Evolutionary conservation across 2,888 invertebrate genomes (phyloP).

Genomic region (Byasa hedistus): DNA sequence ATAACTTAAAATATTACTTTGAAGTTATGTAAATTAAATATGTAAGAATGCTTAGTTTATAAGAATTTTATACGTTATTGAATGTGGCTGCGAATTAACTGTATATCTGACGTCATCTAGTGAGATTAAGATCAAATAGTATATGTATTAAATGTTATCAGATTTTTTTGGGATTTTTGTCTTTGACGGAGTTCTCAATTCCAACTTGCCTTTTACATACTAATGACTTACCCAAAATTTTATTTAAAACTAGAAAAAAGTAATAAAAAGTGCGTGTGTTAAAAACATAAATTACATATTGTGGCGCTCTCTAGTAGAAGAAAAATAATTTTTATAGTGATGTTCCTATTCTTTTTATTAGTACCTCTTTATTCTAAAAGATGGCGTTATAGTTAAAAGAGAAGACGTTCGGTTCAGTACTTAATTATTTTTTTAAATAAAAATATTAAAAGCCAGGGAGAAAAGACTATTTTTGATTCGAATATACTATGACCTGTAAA

Average conservation of each 20-base stretch:
- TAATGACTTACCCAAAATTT: too few species aligned
- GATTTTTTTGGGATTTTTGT: too few species aligned
- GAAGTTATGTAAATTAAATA: not conserved
- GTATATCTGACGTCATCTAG: not conserved
- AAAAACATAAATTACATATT: not conserved
- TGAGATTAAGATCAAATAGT: not conserved
- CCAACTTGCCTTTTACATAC: too few species aligned
- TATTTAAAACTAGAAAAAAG: too few species aligned
- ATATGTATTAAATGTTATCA: not conserved
- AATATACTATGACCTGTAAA: too few species aligned
- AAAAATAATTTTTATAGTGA: not conserved
- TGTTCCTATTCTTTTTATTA: not conserved
- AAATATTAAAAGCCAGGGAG: too few species aligned
- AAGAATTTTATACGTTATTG: not conserved
- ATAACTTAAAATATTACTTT: too few species aligned
- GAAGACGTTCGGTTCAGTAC: not conserved
- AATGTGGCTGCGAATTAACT: not conserved
- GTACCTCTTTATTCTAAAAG: not conserved
- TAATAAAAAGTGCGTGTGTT: not conserved
- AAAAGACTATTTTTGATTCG: too few species aligned
- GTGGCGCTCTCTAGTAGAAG: not conserved
- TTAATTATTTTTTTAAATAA: too few species aligned
- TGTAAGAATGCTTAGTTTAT: not conserved
- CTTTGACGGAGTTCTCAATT: too few species aligned
- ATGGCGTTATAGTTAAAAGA: not conserved